phyloP scores from a whole-genome alignment of 1,140 invertebrate genomes.

The Eurytemora carolleeae region DNA sequence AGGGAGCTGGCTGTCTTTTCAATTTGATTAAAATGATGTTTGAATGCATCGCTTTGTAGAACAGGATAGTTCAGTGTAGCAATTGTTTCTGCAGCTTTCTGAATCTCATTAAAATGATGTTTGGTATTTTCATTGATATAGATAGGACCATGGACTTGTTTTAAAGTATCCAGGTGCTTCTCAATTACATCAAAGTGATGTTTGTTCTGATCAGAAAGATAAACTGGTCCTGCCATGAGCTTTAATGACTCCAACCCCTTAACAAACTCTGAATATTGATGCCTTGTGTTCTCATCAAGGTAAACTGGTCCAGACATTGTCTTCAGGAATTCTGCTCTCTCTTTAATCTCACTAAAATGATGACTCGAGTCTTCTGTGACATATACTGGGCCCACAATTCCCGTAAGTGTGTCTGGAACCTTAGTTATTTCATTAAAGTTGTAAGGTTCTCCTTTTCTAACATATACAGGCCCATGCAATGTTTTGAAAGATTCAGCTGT shows the following conservation, averaged over 20 bases:
- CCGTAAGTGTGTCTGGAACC: neutral
- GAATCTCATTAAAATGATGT: slow-evolving; percentile 9
- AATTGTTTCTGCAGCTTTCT: slow-evolving; percentile 2
- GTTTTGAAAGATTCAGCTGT: neutral
- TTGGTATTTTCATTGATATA: slow-evolving; percentile 6
- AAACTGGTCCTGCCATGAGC: neutral
- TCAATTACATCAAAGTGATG: slow-evolving; percentile 13
- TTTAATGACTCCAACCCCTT: neutral
- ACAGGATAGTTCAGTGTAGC: slow-evolving; percentile 6
- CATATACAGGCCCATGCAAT: neutral
- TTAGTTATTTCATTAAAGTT: slow-evolving; percentile 8
- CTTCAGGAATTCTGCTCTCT: neutral
- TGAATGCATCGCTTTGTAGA: neutral
- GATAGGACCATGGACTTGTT: slow-evolving; percentile 12
- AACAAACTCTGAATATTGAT: neutral
- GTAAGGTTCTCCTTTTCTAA: neutral
- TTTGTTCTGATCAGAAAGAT: neutral
- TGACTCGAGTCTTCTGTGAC: neutral
- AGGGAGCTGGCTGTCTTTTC: neutral
- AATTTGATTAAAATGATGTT: slow-evolving; percentile 11
- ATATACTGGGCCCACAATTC: slow-evolving; percentile 1
- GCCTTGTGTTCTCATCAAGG: neutral
- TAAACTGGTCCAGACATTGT: neutral
- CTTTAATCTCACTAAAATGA: neutral
- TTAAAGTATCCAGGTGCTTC: slow-evolving; percentile 4